Evolutionary conservation across 2,888 invertebrate species (phyloP), one percentile per base, ranked within the genome.

Genomic region (Morpho achilles): DNA sequence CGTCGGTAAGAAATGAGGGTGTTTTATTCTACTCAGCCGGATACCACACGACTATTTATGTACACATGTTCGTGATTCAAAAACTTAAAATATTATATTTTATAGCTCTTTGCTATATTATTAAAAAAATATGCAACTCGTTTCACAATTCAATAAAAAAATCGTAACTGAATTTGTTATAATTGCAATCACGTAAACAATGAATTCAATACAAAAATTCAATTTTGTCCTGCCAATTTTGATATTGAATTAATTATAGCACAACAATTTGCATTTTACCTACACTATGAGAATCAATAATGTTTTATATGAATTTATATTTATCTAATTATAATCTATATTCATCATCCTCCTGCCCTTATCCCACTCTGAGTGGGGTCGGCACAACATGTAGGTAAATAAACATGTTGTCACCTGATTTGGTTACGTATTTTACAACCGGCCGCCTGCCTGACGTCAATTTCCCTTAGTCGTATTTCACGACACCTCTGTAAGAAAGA

Each of bases 111-210:
- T 32, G 32, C 32, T 32, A 59, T 64, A 66, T 64, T 64, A 60
- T 61, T 50, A 53, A 40, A 8, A 51, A 53, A 16, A 51, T 44
- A 40, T 45, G 9, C 45, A 50, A 53, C 42, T 32, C 3, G n/a
- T 42, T 52, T 42, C 16, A 53, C 53, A 55, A 22, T 53, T 49
- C 51, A 58, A 45, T 45, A 50, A 51, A 53, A 60, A 58, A 57
- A 48, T 50, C 48, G 44, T 61, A 56, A 64, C 54, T 23, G 53
- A 60, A 59, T 63, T 57, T 49, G 47, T 62, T 49, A 51, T 58
- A 65, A 65, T 65, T 63, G 59, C 63, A 63, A 63, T 63, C 63
- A 61, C 60, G 64, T 53, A 62, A 59, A 56, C 45, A 40, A 58
- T 44, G 58, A 62, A 58, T 50, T 58, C 50, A 57, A 61, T 61